Conservation (phyloP, 2,797 vertebrate genomes). For the Pyrrhura leucotis region DNA sequence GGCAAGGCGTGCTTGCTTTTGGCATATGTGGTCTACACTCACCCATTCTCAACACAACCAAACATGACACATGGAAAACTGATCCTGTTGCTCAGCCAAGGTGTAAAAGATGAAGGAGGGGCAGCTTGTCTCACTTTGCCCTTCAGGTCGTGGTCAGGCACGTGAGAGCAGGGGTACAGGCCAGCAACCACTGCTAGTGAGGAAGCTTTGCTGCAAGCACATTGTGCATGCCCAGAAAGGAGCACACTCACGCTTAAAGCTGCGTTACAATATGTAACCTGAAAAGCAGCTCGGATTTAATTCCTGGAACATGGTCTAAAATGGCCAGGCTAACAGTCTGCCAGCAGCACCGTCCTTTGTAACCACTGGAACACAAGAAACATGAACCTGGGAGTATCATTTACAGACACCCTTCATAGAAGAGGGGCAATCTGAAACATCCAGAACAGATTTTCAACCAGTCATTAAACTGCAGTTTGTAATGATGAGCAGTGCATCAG, state of each 20-base stretch:
- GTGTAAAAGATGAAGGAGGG: background rate
- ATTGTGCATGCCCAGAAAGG: rapidly evolving
- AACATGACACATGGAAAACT: rapidly evolving
- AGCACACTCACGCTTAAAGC: background rate
- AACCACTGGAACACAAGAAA: background rate
- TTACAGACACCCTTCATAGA: background rate
- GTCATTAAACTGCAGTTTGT: background rate
- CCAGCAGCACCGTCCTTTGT: background rate
- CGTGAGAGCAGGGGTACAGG: rapidly evolving
- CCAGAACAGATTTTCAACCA: background rate
- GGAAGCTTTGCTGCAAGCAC: background rate
- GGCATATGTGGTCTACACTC: rapidly evolving
- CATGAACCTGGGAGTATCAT: background rate
- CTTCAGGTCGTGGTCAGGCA: rapidly evolving
- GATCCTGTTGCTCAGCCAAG: background rate
- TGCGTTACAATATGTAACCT: rapidly evolving
- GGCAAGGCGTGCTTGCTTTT: rapidly evolving
- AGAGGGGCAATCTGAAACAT: background rate
- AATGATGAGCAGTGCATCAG: background rate
- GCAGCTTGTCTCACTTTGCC: background rate
- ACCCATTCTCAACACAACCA: background rate
- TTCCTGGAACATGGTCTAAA: background rate
- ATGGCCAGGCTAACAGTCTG: background rate
- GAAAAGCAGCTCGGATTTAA: background rate
- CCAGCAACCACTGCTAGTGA: background rate